phyloP scores from a whole-genome alignment of 2,797 vertebrate genomes.

The Sebastolobus altivelis region DNA sequence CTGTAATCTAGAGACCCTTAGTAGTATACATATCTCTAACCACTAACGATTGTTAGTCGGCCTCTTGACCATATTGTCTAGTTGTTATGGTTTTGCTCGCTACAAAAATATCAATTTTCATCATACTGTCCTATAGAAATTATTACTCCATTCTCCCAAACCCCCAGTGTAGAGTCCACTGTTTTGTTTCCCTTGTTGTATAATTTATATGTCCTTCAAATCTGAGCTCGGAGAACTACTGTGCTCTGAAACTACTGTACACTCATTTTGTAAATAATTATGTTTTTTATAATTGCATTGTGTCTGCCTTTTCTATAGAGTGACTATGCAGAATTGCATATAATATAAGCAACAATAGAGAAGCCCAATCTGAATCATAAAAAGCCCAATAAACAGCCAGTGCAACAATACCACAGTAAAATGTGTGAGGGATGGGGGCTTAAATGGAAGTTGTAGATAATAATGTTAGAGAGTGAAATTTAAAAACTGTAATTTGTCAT shows the following conservation, averaged over 20 bases:
- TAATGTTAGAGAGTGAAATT: not conserved
- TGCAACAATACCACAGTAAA: conserved; percentile 1
- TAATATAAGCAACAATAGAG: conserved; percentile 9
- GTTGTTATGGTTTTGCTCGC: not conserved
- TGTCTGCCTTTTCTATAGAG: conserved; percentile 13
- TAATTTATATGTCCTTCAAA: conserved; percentile 5
- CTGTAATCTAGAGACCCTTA: not conserved
- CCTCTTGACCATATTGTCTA: not conserved
- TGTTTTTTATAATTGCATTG: conserved; percentile 3
- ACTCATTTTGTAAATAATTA: conserved; percentile 6
- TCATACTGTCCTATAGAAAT: not conserved
- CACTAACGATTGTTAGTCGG: not conserved
- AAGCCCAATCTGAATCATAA: conserved; percentile 16
- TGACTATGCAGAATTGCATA: not conserved
- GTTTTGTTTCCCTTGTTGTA: conserved; percentile 11
- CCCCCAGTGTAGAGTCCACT: not conserved
- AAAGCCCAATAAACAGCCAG: conserved; percentile 4
- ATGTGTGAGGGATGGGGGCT: not conserved
- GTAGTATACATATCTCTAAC: not conserved
- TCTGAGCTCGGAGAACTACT: conserved; percentile 8
- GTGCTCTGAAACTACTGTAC: not conserved
- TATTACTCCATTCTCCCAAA: not conserved
- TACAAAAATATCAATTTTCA: not conserved
- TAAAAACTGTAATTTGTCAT: conserved; percentile 1
- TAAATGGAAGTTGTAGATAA: not conserved